Conservation (phyloP, 1,140 invertebrate genomes). For the Drosophila burlai region DNA sequence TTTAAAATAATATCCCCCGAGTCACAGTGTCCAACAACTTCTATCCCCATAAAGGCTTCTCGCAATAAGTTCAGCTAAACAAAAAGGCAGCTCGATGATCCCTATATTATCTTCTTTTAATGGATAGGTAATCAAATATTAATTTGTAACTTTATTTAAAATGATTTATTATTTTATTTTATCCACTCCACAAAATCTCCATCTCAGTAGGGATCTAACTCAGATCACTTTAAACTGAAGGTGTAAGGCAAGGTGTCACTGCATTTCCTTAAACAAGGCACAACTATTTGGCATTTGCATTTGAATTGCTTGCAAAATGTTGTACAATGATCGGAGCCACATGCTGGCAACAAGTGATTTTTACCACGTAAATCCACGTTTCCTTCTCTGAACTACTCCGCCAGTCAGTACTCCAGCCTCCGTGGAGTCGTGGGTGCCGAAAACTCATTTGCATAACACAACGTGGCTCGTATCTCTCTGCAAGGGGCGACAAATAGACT, state of each 20-base stretch:
- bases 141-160: no score
- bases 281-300: constrained; percentile 60
- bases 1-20: no score
- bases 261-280: background rate
- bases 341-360: constrained; percentile 74
- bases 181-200: no score
- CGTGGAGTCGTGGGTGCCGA: constrained; percentile 26
- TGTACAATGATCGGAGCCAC: constrained; percentile 59
- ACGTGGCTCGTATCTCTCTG: constrained; percentile 57
- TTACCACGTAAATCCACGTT: constrained; percentile 17
- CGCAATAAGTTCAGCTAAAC: no score
- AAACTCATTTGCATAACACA: constrained; percentile 67
- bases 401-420: constrained; percentile 10
- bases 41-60: no score
- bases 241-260: background rate
- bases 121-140: no score
- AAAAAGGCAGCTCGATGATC: no score
- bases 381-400: background rate
- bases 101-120: no score
- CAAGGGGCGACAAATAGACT: constrained; percentile 76
- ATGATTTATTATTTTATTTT: no score
- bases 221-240: constrained; percentile 6
- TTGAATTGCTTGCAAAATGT: constrained; percentile 55
- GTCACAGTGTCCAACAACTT: no score
- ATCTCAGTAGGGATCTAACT: no score